Percentiles rank a stretch among this genome's conserved stretches.
Conservation (phyloP, 2,797 vertebrate genomes). For the Notolepis coatsorum region DNA sequence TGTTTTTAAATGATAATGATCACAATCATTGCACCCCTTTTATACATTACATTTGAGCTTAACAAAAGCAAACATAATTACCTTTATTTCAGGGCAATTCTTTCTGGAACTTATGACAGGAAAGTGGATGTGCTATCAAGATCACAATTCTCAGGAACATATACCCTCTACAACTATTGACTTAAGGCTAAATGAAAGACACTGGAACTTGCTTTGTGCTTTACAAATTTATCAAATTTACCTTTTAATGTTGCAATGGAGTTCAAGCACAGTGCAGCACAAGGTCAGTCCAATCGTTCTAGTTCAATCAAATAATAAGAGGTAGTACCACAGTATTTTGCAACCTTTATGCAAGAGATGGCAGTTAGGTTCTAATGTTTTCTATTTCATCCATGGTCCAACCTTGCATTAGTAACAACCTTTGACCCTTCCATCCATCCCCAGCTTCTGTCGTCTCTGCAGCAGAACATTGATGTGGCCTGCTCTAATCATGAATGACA, state of each 20-base stretch:
- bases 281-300: constrained; percentile 23
- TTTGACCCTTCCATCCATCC: neutral
- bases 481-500: neutral
- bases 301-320: neutral
- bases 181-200: neutral
- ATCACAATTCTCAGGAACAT: constrained; percentile 31
- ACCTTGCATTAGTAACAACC: constrained; percentile 21
- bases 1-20: neutral
- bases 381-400: neutral
- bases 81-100: neutral
- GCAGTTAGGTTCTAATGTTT: neutral
- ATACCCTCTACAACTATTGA: neutral
- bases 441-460: neutral
- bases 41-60: neutral
- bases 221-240: neutral
- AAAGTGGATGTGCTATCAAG: constrained; percentile 3
- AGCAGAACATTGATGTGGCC: constrained; percentile 11
- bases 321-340: constrained; percentile 12
- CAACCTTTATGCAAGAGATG: constrained; percentile 31
- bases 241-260: constrained; percentile 17
- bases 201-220: neutral
- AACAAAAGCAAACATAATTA: neutral
- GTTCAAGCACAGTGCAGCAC: constrained; percentile 49
- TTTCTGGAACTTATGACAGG: neutral
- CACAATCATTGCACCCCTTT: neutral